These are phyloP conservation scores for Liopterus haemorrhoidalis DNA, from an alignment of 2,888 invertebrate species.

Conservation along the genomic window DNA sequence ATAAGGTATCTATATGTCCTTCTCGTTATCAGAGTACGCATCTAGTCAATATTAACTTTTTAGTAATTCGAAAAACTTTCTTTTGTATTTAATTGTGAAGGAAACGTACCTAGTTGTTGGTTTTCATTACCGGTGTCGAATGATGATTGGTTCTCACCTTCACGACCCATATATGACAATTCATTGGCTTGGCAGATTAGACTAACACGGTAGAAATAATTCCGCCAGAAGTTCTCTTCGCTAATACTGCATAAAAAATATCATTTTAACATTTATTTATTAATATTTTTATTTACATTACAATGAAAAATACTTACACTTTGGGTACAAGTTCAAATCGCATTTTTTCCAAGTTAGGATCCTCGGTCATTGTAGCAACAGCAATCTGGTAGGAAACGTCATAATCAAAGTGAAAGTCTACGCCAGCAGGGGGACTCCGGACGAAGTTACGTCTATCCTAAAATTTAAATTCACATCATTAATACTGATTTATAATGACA, in stretches of 20 bases:
- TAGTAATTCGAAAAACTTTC: conserved; percentile 8
- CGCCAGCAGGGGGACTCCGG: conserved; percentile 91
- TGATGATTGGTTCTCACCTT: conserved; percentile 41
- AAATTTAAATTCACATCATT: too few relatives aligned
- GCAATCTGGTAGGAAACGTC: conserved; percentile 90
- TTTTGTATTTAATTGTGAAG: too few relatives aligned
- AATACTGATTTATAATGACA: too few relatives aligned
- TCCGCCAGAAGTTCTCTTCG: conserved; percentile 99
- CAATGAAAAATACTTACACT: conserved; percentile 68
- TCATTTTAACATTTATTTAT: conserved; percentile 8
- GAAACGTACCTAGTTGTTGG: conserved; percentile 41
- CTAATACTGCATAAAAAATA: conserved; percentile 64
- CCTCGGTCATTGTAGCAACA: conserved; percentile 88
- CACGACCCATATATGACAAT: conserved; percentile 45
- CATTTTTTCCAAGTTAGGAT: conserved; percentile 95
- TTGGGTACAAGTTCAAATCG: conserved; percentile 99
- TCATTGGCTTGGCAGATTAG: conserved; percentile 97
- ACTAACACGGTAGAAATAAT: conserved; percentile 99
- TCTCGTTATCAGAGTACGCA: too few relatives aligned
- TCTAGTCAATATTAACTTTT: too few relatives aligned
- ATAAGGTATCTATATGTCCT: too few relatives aligned
- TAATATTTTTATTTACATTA: neutral
- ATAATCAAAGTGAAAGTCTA: conserved; percentile 93
- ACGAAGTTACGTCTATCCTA: conserved; percentile 97
- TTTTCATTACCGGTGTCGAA: conserved; percentile 39